Percentiles rank a stretch among this genome's conserved stretches.
phyloP scores from a whole-genome alignment of 2,888 invertebrate genomes.

The Thecocarcelia acutangulata region DNA sequence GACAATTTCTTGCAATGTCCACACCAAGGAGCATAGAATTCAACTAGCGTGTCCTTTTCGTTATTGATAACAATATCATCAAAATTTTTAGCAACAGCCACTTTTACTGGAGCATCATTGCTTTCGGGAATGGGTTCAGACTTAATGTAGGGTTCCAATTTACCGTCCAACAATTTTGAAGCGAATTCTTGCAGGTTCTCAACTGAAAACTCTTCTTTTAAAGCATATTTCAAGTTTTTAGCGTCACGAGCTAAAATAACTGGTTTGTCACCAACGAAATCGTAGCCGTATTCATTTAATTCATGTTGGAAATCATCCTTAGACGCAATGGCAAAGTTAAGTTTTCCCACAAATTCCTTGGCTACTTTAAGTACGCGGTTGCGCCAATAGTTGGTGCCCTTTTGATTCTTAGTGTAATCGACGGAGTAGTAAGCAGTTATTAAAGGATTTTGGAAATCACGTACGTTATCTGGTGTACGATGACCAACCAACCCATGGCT shows the following conservation, averaged over 20 bases:
- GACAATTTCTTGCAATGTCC: slow-evolving; percentile 98
- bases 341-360: slow-evolving; percentile 81
- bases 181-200: slow-evolving; percentile 93
- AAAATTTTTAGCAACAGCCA: slow-evolving; percentile 98
- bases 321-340: slow-evolving; percentile 94
- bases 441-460: slow-evolving; percentile 93
- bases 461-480: slow-evolving; percentile 91
- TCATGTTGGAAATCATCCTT: slow-evolving; percentile 97
- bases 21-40: slow-evolving; percentile 99
- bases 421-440: slow-evolving; percentile 96
- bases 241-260: slow-evolving; percentile 91
- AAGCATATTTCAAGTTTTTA: slow-evolving; percentile 93
- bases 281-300: slow-evolving; percentile 95
- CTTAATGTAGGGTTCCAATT: slow-evolving; percentile 95
- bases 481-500: slow-evolving; percentile 96
- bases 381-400: slow-evolving; percentile 99
- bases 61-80: slow-evolving; percentile 95
- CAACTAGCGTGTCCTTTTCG: slow-evolving; percentile 95
- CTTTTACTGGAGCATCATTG: slow-evolving; percentile 91
- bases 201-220: slow-evolving; percentile 94
- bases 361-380: slow-evolving; percentile 94
- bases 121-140: slow-evolving; percentile 95
- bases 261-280: slow-evolving; percentile 94
- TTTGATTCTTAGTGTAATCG: slow-evolving; percentile 97
- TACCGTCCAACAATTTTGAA: slow-evolving; percentile 89